A percentile compares a stretch with the other conserved stretches of the same genome.
Evolutionary conservation across 2,797 vertebrate genomes (phyloP).

Genomic region (Peromyscus attwateri): DNA sequence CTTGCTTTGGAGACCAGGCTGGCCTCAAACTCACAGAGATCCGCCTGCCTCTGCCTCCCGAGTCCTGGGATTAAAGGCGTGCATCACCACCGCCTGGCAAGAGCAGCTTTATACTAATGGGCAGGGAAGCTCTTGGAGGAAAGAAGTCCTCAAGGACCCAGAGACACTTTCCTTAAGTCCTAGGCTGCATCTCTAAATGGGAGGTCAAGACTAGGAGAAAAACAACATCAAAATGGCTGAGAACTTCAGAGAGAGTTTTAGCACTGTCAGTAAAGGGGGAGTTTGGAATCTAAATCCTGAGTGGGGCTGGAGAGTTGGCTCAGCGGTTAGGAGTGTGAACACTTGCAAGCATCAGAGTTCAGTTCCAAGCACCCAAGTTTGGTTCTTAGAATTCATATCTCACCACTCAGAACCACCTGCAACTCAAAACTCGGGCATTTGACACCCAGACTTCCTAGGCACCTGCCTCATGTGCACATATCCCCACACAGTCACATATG

Average conservation of each 20-base stretch:
- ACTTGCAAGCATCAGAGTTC: neutral
- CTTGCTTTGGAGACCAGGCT: too few species aligned
- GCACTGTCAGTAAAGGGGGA: neutral
- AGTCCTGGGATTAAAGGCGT: too few species aligned
- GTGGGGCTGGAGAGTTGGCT: neutral
- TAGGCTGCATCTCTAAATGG: neutral
- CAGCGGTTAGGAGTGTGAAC: neutral
- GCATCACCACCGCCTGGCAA: too few species aligned
- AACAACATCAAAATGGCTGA: neutral
- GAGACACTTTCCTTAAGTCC: neutral
- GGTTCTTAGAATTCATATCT: neutral
- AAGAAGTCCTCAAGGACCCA: neutral
- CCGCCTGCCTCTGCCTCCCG: too few species aligned
- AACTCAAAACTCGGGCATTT: neutral
- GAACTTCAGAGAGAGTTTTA: neutral
- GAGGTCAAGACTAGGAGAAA: neutral
- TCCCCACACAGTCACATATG: neutral
- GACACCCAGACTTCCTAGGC: neutral
- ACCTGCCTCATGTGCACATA: neutral
- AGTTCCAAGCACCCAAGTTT: neutral
- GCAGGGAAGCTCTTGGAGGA: neutral
- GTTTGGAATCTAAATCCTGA: neutral
- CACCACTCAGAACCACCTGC: neutral
- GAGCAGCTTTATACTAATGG: neutral
- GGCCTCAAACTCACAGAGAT: too few species aligned